phyloP scores from a whole-genome alignment of 2,888 invertebrate genomes.

The Nipponacmea schrenckii region DNA sequence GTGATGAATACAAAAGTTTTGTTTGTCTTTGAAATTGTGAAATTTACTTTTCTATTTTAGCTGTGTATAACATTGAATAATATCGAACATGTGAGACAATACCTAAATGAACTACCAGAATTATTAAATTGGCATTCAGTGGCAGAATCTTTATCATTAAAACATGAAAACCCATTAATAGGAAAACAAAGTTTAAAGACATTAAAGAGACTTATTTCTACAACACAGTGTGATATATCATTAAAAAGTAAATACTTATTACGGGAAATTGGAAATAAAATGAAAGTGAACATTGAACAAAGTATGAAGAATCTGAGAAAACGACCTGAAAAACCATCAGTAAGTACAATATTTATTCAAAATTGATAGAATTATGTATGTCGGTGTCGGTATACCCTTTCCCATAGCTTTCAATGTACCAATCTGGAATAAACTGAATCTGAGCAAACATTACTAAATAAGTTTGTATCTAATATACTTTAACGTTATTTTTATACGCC shows the following conservation, averaged over 20 bases:
- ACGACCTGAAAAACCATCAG: slow-evolving; percentile 50
- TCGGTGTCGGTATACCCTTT: too few species aligned
- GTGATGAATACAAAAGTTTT: too few species aligned
- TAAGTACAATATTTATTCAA: slow-evolving; percentile 32
- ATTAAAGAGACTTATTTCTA: slow-evolving; percentile 44
- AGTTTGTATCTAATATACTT: too few species aligned
- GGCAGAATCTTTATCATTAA: slow-evolving; percentile 40
- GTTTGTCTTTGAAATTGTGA: too few species aligned
- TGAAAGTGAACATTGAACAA: slow-evolving; percentile 52
- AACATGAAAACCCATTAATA: slow-evolving; percentile 50
- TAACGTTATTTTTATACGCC: too few species aligned
- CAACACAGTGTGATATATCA: slow-evolving; percentile 51
- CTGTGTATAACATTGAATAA: slow-evolving; percentile 65
- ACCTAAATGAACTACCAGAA: slow-evolving; percentile 52
- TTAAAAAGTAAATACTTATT: slow-evolving; percentile 45
- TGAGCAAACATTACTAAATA: too few species aligned
- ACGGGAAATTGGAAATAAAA: slow-evolving; percentile 51
- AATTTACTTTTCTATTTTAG: slow-evolving; percentile 39
- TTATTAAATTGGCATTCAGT: slow-evolving; percentile 53
- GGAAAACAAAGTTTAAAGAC: slow-evolving; percentile 46
- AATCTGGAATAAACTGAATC: not conserved
- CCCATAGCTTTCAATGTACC: too few species aligned
- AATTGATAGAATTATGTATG: too few species aligned
- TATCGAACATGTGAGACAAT: slow-evolving; percentile 61
- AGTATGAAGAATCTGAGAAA: slow-evolving; percentile 52